phyloP scores from a whole-genome alignment of 2,113 vertebrate genomes.

The Athene noctua region DNA sequence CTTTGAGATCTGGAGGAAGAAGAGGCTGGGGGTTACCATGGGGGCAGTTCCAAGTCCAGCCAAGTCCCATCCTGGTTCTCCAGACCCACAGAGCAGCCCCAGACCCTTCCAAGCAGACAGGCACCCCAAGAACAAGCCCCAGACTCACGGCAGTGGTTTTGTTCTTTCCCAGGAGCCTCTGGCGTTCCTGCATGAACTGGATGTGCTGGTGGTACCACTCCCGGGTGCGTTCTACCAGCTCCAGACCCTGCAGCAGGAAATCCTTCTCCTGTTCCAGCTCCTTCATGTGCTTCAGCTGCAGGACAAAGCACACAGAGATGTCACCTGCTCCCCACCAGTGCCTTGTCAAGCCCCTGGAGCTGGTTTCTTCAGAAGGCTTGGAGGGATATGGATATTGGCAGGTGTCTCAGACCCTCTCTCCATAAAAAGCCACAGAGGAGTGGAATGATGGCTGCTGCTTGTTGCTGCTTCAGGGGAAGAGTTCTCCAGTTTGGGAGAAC shows the following conservation, averaged over 20 bases:
- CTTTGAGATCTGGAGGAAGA: slow-evolving; percentile 57
- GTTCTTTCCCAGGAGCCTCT: slow-evolving; percentile 81
- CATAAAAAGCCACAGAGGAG: neutral
- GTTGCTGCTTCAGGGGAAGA: neutral
- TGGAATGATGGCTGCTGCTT: neutral
- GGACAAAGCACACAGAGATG: neutral
- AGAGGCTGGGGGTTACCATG: neutral
- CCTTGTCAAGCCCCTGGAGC: neutral
- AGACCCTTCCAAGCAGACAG: neutral
- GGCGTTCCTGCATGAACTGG: slow-evolving; percentile 85
- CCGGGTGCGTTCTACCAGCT: slow-evolving; percentile 83
- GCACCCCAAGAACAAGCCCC: neutral
- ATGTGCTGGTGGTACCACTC: slow-evolving; percentile 94
- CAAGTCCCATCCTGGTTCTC: neutral
- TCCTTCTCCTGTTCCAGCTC: slow-evolving; percentile 94
- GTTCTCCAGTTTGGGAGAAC: neutral
- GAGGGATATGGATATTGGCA: neutral
- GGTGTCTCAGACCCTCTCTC: neutral
- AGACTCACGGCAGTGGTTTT: slow-evolving; percentile 75
- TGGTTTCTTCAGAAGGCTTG: neutral
- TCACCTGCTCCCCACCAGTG: neutral
- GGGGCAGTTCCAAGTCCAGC: neutral
- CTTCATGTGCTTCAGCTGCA: slow-evolving; percentile 91
- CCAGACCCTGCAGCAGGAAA: slow-evolving; percentile 88
- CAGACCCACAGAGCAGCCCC: neutral